Percentiles rank a stretch among this genome's conserved stretches.
Evolutionary conservation across 2,113 vertebrate species (phyloP).

Genomic region (Salvelinus alpinus): DNA sequence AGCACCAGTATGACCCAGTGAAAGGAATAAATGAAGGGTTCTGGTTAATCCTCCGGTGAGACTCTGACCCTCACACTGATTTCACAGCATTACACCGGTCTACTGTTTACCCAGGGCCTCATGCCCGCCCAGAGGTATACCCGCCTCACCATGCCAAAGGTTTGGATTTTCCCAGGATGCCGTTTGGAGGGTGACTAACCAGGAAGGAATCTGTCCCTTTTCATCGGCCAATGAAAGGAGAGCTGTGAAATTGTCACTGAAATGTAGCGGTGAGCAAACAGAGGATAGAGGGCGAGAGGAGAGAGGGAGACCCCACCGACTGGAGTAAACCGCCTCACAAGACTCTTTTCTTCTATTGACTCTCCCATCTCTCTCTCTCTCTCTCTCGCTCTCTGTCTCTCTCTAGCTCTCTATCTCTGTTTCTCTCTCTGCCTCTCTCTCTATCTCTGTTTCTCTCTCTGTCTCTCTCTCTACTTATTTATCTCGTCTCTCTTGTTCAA

Average conservation of each 20-base stretch:
- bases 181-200: constrained; percentile 72
- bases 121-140: constrained; percentile 62
- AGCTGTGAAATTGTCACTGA: constrained; percentile 78
- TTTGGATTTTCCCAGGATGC: constrained; percentile 78
- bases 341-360: constrained; percentile 37
- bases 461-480: constrained; percentile 36
- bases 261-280: constrained; percentile 76
- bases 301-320: constrained; percentile 13
- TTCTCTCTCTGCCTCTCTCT: constrained; percentile 28
- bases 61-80: constrained; percentile 61
- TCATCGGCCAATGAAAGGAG: constrained; percentile 71
- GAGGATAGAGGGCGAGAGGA: constrained; percentile 28
- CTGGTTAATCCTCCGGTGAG: constrained; percentile 65
- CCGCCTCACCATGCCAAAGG: constrained; percentile 73
- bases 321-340: constrained; percentile 49
- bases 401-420: constrained; percentile 18
- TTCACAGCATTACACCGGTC: constrained; percentile 72
- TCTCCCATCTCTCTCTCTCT: constrained; percentile 9
- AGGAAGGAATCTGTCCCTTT: constrained; percentile 78
- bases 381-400: not conserved
- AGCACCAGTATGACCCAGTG: constrained; percentile 51
- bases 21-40: constrained; percentile 65
- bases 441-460: constrained; percentile 15
- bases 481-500: constrained; percentile 22
- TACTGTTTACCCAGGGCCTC: constrained; percentile 68